Evolutionary conservation across 2,888 invertebrate species (phyloP), one percentile per base, ranked within the genome.

Genomic region (Lasioglossum malachurum): DNA sequence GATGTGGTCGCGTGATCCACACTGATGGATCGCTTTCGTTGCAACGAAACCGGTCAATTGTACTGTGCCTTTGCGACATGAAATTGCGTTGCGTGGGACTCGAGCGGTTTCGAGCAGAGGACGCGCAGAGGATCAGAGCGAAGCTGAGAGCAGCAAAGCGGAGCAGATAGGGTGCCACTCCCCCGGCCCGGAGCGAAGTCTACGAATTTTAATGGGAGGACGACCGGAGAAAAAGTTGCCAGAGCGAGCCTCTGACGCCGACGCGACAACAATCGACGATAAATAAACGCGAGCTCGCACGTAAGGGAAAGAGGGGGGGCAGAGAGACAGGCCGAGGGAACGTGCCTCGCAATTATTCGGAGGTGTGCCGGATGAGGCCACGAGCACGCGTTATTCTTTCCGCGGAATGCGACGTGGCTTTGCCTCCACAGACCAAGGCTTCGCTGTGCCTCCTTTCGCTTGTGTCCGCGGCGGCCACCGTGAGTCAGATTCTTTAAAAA

Each of bases 241-340:
- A 8, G 53, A 53, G 53, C 53, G 23, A 53, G 53, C 23, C 75
- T 19, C 69, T 76, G 83, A 83, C 83, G 83, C 83, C 69, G 60
- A 23, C 87, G 83, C 87, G 87, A 87, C 87, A 87, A 87, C 87
- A 87, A 87, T 87, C 87, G 87, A 81, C 87, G 80, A 87, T 87
- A 87, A 87, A 87, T 87, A 87, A 87, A 69, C 87, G 67, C 71
- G 53, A 60, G 38, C 57, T 41, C 49, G 60, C 27, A 27, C n/a
- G 27, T 14, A 14, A 60, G 60, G 27, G 60, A 60, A 27, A 16
- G 67, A 35, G 67, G 8, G 67, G 67, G 3, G n/a, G n/a, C n/a
- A n/a, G 8, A 19, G 35, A 35, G 35, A 67, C 67, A 19, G 69
- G 27, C 38, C 31, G 19, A 12, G 67, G 60, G 72, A 38, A 73